Evolutionary conservation across 1,140 invertebrate genomes (phyloP), one percentile per base, ranked within the genome.

Genomic region (Drosophila punjabiensis): DNA sequence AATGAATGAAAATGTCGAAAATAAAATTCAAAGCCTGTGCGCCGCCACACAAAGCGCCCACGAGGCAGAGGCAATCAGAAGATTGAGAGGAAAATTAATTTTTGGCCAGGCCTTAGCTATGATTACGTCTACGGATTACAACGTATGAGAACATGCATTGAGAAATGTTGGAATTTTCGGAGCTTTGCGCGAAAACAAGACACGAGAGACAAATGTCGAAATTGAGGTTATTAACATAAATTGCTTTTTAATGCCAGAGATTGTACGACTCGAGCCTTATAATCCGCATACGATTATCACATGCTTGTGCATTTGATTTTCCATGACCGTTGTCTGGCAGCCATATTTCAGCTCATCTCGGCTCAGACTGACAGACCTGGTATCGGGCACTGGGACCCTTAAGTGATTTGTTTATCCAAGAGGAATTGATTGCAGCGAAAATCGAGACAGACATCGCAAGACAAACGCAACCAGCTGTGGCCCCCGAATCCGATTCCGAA

Each of bases 351-450:
- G 67, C 30, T 35, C 63, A 52, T 68, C 66, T 41, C 18, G 60
- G 47, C 60, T 20, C 48, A 47, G 35, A 60, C 39, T n/a, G 50
- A 16, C 33, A 3, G 33, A 55, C 52, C 52, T n/a, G 39, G 45
- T 5, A 32, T 16, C 52, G 30, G 39, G 45, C 5, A 32, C 28
- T 28, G n/a, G 11, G 48, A 60, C 63, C 65, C 61, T 24, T 80
- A 76, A 80, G 71, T 70, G 63, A 80, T 80, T 76, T 83, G 81
- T 84, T 80, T 76, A 84, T 61, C 79, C 76, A 80, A 83, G 62
- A 53, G 76, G 81, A 83, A 83, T 83, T 83, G 76, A 83, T 76
- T 83, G 47, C 64, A 48, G 68, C 55, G 45, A 67, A 77, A 59
- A 56, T 39, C 39, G 65, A 43, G 58, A 37, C 66, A 70, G 58